These are phyloP conservation scores for Caenorhabditis macrosperma DNA, from an alignment of 2,888 invertebrate species.

Conservation along the genomic window DNA sequence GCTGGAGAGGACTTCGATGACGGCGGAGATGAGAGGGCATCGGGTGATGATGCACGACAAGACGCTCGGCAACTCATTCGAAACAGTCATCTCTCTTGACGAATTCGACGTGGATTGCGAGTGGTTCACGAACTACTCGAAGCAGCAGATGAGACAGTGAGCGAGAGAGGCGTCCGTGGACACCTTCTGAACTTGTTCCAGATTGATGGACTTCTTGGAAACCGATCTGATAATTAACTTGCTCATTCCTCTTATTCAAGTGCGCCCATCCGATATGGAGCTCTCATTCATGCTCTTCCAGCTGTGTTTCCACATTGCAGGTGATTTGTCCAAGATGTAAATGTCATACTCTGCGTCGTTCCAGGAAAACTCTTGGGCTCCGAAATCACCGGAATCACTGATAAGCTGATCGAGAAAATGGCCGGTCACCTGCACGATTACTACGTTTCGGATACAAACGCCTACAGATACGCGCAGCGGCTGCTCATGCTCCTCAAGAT, in stretches of 20 bases:
- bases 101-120: not conserved
- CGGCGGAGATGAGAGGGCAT: not conserved
- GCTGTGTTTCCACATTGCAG: constrained; percentile 3
- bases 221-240: not conserved
- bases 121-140: constrained; percentile 22
- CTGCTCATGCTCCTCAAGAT: not conserved
- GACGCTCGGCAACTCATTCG: not conserved
- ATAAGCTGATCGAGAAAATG: not conserved
- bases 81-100: not conserved
- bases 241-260: not conserved
- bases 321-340: not conserved
- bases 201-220: constrained; percentile 7
- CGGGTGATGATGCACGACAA: not conserved
- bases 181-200: not conserved
- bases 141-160: constrained; percentile 12
- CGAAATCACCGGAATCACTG: not conserved
- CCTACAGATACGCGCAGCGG: not conserved
- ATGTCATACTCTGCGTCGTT: not conserved
- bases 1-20: constrained; percentile 3
- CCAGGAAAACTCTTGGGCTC: not conserved
- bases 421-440: constrained; percentile 3
- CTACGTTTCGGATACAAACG: not conserved
- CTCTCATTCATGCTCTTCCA: constrained; percentile 6
- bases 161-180: not conserved
- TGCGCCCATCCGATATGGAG: constrained; percentile 3